phyloP scores from a whole-genome alignment of 2,113 vertebrate species.

The Tauraco erythrolophus region DNA sequence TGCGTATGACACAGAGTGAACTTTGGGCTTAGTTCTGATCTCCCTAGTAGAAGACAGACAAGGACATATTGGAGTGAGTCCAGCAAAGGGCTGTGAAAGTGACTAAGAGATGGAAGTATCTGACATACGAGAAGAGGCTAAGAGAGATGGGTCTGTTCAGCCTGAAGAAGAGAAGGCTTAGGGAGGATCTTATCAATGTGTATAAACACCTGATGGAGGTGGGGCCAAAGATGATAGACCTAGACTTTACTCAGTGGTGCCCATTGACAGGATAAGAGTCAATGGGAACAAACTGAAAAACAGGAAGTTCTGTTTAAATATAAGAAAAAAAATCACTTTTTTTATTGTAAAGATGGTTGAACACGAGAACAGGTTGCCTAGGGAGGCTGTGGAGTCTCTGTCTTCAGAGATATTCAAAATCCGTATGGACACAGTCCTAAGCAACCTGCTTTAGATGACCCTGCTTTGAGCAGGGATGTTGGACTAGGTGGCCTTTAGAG shows the following conservation, averaged over 20 bases:
- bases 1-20: fast-evolving
- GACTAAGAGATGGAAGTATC: background rate
- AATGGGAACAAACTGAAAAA: background rate
- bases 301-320: background rate
- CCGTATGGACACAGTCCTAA: background rate
- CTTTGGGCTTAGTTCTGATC: background rate
- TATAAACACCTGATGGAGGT: background rate
- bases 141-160: background rate
- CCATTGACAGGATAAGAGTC: background rate
- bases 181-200: background rate
- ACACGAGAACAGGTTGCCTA: background rate
- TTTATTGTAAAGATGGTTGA: background rate
- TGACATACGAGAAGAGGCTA: background rate
- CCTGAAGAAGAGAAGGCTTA: background rate
- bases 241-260: background rate
- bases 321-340: background rate
- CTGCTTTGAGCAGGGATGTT: background rate
- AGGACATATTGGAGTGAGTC: background rate
- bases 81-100: background rate
- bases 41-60: background rate
- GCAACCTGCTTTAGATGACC: background rate
- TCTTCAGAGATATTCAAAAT: background rate
- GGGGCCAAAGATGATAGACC: background rate
- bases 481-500: background rate
- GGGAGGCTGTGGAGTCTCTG: background rate